Evolutionary conservation across 2,113 vertebrate genomes (phyloP), one percentile per base, ranked within the genome.

Genomic region (Felis catus): DNA sequence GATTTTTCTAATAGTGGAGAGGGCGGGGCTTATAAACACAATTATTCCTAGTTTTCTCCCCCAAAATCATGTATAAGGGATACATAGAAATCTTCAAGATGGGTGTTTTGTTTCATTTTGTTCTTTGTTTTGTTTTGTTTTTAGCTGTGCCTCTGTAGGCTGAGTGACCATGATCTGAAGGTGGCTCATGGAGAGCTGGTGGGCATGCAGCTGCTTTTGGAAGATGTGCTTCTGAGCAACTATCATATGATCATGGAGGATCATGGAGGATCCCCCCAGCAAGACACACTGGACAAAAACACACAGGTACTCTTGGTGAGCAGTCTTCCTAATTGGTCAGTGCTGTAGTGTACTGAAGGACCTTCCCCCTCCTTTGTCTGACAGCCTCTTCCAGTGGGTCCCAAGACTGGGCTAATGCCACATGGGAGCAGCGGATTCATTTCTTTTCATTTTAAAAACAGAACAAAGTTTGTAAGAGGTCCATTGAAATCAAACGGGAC

Each of bases 61-160:
- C 7, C 12, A 21, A 91, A 79, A 39, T 19, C 53, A 45, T 31
- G 2, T 95, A n/a, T 63, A 89, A 95, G 70, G 3, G 11, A 63
- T 48, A 48, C 25, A 31, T 5, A 19, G 70, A 85, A 1, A 7
- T 65, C 25, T 91, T 68, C 45, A 45, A 71, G 93, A 33, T 63
- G 65, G n/a, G 36, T 85, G 4, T 58, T 33, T 61, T 23, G 18
- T 80, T 55, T 83, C 36, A 33, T 71, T 82, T 89, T 39, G 14
- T 83, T 70, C 16, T 71, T 19, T 70, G 8, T 45, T 45, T 45
- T 45, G 8, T 3, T 76, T 88, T 29, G 58, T 96, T 83, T 96
- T 80, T 66, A 99, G 99, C 89, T 99, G 78, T 99, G 99, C 90
- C 96, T 99, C 45, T 98, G 99, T 71, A 97, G 98, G 4, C 98